Conservation (phyloP, 2,113 vertebrate species). For the Mustela lutreola region DNA sequence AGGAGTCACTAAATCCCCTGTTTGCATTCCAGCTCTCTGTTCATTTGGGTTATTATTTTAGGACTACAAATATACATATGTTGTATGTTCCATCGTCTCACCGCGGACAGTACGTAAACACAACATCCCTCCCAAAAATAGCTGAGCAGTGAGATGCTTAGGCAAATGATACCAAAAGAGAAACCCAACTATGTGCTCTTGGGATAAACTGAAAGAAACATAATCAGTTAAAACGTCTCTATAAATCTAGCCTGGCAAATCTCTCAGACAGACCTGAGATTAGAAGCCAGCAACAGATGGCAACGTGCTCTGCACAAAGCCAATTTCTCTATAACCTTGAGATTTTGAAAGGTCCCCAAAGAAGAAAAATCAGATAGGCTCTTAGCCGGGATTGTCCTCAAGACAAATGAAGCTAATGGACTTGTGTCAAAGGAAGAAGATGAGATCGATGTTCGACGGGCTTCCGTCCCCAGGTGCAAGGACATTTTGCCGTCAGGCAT, state of each 20-base stretch:
- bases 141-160: neutral
- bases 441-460: constrained; percentile 59
- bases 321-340: constrained; percentile 79
- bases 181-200: constrained; percentile 31
- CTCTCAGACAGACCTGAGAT: constrained; percentile 60
- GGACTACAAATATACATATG: neutral
- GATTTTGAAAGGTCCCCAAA: constrained; percentile 71
- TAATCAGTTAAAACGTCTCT: constrained; percentile 50
- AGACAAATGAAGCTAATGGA: constrained; percentile 79
- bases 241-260: constrained; percentile 54
- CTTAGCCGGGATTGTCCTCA: constrained; percentile 51
- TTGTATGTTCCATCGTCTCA: neutral
- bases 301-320: constrained; percentile 51
- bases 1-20: neutral
- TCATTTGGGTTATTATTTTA: neutral
- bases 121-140: neutral
- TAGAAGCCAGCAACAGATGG: constrained; percentile 75
- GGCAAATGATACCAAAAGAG: neutral
- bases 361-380: constrained; percentile 66
- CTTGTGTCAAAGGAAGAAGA: constrained; percentile 75
- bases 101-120: neutral
- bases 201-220: constrained; percentile 26
- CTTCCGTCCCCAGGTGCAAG: neutral
- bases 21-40: neutral
- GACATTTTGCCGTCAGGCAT: constrained; percentile 45